Evolutionary conservation across 2,797 vertebrate species (phyloP).

Genomic region (Scleropages formosus): DNA sequence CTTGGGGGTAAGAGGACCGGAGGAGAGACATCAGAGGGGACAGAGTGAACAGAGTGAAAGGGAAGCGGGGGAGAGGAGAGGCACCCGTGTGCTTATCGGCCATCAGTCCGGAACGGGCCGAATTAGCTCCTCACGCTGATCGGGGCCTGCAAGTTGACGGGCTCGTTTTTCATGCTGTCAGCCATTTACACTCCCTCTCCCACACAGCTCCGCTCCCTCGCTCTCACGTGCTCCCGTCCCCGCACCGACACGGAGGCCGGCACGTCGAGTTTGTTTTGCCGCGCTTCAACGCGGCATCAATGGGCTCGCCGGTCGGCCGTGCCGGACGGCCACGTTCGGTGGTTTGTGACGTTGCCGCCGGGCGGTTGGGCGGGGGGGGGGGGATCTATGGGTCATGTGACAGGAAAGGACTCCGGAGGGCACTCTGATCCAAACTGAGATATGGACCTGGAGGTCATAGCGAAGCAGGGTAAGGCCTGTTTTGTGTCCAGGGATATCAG

Average conservation of each 20-base stretch:
- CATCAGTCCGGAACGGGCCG: conserved; percentile 38
- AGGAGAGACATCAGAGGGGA: not conserved
- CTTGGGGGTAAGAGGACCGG: too few species aligned
- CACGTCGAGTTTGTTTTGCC: not conserved
- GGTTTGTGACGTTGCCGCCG: conserved; percentile 7
- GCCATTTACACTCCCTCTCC: conserved; percentile 9
- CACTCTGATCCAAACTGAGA: not conserved
- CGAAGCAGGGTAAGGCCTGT: too few species aligned
- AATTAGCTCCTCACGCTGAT: conserved; percentile 42
- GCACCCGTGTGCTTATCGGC: conserved; percentile 50
- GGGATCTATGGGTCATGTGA: not conserved
- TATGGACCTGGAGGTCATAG: not conserved
- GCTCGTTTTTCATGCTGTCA: conserved; percentile 46
- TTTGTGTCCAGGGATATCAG: too few species aligned
- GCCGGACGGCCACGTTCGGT: not conserved
- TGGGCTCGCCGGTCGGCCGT: not conserved
- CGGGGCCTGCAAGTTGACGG: conserved; percentile 36
- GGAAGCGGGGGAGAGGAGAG: conserved; percentile 18
- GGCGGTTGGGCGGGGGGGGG: too few species aligned
- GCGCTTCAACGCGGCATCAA: not conserved
- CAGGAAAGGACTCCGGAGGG: not conserved
- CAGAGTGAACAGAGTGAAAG: not conserved
- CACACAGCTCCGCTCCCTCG: not conserved
- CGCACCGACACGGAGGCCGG: not conserved
- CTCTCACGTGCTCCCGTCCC: not conserved